These are phyloP conservation scores for Sarcophilus harrisii DNA, from an alignment of 2,797 vertebrate species.

Conservation along the genomic window DNA sequence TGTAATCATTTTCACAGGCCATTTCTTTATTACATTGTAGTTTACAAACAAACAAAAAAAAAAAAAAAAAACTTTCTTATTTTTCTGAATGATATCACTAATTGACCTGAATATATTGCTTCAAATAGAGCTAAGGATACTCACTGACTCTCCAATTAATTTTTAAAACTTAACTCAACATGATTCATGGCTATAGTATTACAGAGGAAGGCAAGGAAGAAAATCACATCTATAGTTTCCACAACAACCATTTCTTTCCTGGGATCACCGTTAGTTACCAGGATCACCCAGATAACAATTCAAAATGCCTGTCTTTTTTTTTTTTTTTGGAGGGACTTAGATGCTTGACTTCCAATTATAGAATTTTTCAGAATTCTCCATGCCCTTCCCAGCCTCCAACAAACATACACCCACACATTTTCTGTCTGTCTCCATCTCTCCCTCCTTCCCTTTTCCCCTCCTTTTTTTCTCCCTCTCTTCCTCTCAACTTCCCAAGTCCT, in stretches of 20 bases:
- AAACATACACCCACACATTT: not conserved
- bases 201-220: constrained; percentile 60
- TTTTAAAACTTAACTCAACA: constrained; percentile 54
- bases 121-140: constrained; percentile 38
- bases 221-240: constrained; percentile 62
- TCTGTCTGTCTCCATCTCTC: not conserved
- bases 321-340: not conserved
- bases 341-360: not conserved
- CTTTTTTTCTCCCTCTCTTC: not conserved
- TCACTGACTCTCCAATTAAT: constrained; percentile 25
- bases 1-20: constrained; percentile 30
- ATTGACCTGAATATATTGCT: constrained; percentile 5
- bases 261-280: not conserved
- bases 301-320: not conserved
- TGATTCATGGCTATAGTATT: constrained; percentile 56
- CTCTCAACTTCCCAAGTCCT: no score
- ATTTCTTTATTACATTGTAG: constrained; percentile 37
- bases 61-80: not conserved
- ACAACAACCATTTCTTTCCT: constrained; percentile 45
- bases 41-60: constrained; percentile 10
- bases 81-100: constrained; percentile 25
- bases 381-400: not conserved
- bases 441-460: not conserved
- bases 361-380: not conserved
- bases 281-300: constrained; percentile 47